phyloP scores from a whole-genome alignment of 2,113 vertebrate genomes.

The Barnardius zonarius region DNA sequence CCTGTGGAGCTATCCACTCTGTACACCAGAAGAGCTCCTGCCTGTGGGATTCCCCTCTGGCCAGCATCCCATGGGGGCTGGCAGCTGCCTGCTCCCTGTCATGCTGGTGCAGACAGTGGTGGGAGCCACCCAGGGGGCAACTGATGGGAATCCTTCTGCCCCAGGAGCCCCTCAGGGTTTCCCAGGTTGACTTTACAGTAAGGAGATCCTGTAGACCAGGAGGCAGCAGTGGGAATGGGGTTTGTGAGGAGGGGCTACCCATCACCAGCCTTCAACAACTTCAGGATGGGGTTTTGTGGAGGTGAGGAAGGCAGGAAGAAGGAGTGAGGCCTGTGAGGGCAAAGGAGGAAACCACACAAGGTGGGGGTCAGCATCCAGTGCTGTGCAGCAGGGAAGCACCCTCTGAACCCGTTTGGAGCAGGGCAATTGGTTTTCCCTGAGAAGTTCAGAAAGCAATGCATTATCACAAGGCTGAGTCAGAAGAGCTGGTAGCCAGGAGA shows the following conservation, averaged over 20 bases:
- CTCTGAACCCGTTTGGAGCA: neutral
- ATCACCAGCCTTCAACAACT: neutral
- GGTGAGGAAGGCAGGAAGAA: neutral
- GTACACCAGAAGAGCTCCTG: accelerated
- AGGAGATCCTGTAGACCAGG: neutral
- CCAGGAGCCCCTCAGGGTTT: neutral
- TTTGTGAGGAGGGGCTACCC: neutral
- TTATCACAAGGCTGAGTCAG: neutral
- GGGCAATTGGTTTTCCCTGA: accelerated
- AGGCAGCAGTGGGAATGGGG: accelerated
- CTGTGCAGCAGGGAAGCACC: accelerated
- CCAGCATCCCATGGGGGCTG: neutral
- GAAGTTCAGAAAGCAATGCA: neutral
- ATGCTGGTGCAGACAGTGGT: neutral
- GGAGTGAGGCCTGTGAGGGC: accelerated
- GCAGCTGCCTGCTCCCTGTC: neutral
- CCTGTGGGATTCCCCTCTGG: accelerated
- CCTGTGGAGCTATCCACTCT: accelerated
- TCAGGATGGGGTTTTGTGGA: accelerated
- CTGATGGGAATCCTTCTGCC: neutral
- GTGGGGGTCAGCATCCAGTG: accelerated
- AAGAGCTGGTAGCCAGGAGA: neutral
- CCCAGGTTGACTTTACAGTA: neutral
- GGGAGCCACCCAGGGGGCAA: accelerated
- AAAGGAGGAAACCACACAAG: accelerated